Conservation (phyloP, 2,888 invertebrate species). For the Tenodera sinensis region DNA sequence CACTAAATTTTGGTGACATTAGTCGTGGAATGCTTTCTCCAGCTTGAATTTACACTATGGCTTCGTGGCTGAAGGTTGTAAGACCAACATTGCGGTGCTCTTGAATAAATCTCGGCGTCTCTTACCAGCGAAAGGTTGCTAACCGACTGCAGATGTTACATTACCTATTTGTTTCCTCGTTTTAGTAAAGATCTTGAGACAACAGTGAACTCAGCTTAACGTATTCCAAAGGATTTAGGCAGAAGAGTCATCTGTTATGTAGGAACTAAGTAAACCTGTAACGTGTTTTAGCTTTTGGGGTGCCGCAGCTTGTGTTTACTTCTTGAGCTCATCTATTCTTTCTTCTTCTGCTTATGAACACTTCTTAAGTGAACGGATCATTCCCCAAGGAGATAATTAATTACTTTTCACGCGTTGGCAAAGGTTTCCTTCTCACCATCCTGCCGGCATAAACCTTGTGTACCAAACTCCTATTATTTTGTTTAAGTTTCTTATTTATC, state of each 20-base stretch:
- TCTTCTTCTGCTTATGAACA: neutral
- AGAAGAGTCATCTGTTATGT: neutral
- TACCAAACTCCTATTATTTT: neutral
- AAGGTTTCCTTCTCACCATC: neutral
- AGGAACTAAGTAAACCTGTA: too few species aligned
- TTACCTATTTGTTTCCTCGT: neutral
- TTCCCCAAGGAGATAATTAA: neutral
- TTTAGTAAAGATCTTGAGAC: neutral
- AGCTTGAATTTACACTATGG: neutral
- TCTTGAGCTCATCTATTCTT: neutral
- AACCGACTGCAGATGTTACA: neutral
- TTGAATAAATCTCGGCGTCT: neutral
- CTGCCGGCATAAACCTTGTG: neutral
- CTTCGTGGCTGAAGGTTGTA: neutral
- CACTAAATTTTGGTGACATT: neutral
- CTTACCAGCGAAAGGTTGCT: neutral
- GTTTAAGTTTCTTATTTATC: too few species aligned
- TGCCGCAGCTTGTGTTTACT: neutral
- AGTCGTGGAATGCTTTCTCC: too few species aligned
- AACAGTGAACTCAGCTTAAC: neutral
- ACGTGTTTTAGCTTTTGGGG: neutral
- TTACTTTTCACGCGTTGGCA: neutral
- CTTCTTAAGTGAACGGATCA: neutral
- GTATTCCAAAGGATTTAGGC: neutral
- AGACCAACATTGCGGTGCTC: neutral